Evolutionary conservation across 2,113 vertebrate genomes (phyloP).

Genomic region (Leucopsar rothschildi): DNA sequence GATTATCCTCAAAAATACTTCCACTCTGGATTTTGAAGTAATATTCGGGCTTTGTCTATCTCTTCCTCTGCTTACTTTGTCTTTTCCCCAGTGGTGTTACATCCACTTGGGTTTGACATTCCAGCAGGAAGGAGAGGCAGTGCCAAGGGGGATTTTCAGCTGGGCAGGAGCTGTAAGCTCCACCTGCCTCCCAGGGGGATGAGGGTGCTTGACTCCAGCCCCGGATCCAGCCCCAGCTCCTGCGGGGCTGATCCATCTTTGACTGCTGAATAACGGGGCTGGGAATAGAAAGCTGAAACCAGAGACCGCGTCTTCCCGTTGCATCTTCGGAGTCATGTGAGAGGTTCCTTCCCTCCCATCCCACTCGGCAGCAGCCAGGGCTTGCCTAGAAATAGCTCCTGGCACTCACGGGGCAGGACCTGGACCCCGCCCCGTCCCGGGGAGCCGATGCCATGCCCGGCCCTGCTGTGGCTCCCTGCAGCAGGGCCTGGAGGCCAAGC

Average conservation of each 20-base stretch:
- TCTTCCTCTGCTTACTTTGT: not conserved
- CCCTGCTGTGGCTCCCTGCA: not conserved
- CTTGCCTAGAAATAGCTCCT: constrained; percentile 42
- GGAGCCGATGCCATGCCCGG: not conserved
- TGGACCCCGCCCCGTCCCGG: not conserved
- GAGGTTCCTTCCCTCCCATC: constrained; percentile 29
- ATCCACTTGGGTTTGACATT: not conserved
- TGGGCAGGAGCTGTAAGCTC: not conserved
- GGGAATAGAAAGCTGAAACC: constrained; percentile 58
- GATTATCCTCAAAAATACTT: not conserved
- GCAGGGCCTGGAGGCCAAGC: not conserved
- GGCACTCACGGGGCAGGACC: not conserved
- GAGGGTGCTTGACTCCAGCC: not conserved
- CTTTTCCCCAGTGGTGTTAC: not conserved
- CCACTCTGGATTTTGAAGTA: not conserved
- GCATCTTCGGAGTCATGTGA: constrained; percentile 48
- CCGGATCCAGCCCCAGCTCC: not conserved
- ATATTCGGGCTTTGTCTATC: not conserved
- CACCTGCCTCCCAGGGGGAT: not conserved
- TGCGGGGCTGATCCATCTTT: constrained; percentile 41
- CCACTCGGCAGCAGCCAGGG: not conserved
- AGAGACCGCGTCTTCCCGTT: not conserved
- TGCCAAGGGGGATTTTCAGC: not conserved
- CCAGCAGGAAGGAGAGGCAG: fast-evolving
- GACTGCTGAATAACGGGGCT: constrained; percentile 47